A percentile compares a stretch with the other conserved stretches of the same genome.
Conservation (phyloP, 2,888 invertebrate genomes). For the Drosophila acutilabella region DNA sequence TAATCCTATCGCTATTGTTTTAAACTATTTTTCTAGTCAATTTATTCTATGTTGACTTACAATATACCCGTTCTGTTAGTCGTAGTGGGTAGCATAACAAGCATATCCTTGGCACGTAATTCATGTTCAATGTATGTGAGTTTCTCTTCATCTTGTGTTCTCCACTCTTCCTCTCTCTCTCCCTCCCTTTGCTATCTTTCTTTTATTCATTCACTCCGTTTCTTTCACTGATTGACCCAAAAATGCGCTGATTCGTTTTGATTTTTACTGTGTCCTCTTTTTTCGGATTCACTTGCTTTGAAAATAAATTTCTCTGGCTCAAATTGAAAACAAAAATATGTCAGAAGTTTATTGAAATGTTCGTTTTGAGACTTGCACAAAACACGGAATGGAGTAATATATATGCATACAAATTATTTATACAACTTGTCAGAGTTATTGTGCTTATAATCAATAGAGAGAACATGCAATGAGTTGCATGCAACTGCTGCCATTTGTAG, state of each 20-base stretch:
- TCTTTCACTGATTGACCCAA: constrained; percentile 70
- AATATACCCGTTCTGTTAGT: constrained; percentile 2
- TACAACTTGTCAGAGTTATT: neutral
- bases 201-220: constrained; percentile 2
- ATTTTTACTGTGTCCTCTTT: constrained; percentile 55
- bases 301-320: constrained; percentile 22
- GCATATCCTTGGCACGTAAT: constrained; percentile 65
- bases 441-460: constrained; percentile 8
- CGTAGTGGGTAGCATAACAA: constrained; percentile 1
- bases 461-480: constrained; percentile 7
- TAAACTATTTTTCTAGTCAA: neutral
- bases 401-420: constrained; percentile 28
- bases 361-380: constrained; percentile 7
- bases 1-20: neutral
- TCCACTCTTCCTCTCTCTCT: neutral
- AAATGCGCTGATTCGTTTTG: constrained; percentile 75
- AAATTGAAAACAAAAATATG: constrained; percentile 72
- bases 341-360: constrained; percentile 36
- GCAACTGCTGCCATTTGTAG: constrained; percentile 10
- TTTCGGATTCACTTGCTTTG: constrained; percentile 5
- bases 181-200: neutral
- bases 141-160: neutral
- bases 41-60: neutral
- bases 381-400: neutral
- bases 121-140: constrained; percentile 42